phyloP scores from a whole-genome alignment of 2,113 vertebrate species.

The Aldabrachelys gigantea region DNA sequence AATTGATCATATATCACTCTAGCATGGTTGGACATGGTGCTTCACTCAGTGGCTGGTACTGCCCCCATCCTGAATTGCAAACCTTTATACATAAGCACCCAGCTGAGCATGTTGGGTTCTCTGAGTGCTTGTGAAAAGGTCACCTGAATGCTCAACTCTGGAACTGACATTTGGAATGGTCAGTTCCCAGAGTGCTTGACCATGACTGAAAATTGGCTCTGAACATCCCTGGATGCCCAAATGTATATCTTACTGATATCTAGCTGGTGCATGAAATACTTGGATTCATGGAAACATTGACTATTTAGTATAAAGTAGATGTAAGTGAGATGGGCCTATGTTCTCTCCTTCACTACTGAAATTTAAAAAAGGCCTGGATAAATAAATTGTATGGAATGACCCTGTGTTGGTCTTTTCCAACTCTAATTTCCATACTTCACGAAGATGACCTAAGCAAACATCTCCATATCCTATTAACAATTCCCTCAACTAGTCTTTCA shows the following conservation, averaged over 20 bases:
- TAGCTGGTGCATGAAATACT: background rate
- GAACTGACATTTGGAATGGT: background rate
- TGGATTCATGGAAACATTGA: background rate
- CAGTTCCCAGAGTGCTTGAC: background rate
- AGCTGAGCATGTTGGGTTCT: background rate
- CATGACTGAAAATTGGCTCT: background rate
- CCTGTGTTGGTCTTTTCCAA: background rate
- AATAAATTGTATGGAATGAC: background rate
- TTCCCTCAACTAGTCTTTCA: background rate
- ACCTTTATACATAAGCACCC: background rate
- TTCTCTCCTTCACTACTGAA: background rate
- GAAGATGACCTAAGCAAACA: background rate
- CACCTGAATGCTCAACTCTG: background rate
- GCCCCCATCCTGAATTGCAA: background rate
- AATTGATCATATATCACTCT: background rate
- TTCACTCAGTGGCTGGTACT: background rate
- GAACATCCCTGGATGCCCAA: background rate
- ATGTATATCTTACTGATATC: background rate
- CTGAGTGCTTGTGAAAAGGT: background rate
- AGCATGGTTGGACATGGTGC: background rate
- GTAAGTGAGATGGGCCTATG: background rate
- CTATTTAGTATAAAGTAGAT: background rate
- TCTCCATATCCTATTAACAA: background rate
- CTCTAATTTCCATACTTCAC: background rate
- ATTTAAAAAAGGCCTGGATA: background rate